Base-by-base conservation (phyloP, 2,113 vertebrate species). In the Origma solitaria region DNA sequence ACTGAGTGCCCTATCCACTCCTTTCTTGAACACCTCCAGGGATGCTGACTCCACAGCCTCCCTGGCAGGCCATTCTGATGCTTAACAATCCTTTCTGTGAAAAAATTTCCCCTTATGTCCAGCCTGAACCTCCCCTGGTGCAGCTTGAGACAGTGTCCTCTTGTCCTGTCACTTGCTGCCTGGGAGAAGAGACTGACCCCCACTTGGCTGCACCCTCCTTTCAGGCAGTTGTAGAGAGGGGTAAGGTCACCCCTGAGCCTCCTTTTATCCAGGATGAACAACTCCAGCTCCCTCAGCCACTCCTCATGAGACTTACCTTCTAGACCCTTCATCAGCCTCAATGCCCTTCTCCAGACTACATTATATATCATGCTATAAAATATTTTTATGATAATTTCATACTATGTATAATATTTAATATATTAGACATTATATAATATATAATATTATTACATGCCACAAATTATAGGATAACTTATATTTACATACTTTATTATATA, bases 231-330 rank as follows among this genome's bases (percentile, higher is more conserved):
- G 9, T 15, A 24, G 33, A 27, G 11, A 60, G 17, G 3, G 19
- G 8, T 16, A 14, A 33, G 7, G 31, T 38, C 9, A 28, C 9
- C 13, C 14, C 21, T 53, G 47, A 83, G 22, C 17, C 17, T 62
- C 27, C 17, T 62, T 25, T 72, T 27, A 22, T 73, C 18, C 23
- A 27, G 23, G 28, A 3, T 33, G 11, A 71, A 24, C 13, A 47
- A 0, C 2, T 3, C 5, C 40, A 47, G n/a, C n/a, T 62, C 3
- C 7, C 47, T 70, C n/a, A 54, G 30, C 7, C 1, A 3, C 15
- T 40, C 10, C 16, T 54, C 20, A 25, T 1, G 6, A 24, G 13
- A 47, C 54, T 61, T 47, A n/a, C 2, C 15, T n/a, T 62, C n/a
- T 11, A 47, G 10, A 18, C 5, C 19, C 16, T 54, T n/a, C 24